Percentiles rank a stretch among this genome's conserved stretches.
Evolutionary conservation across 2,113 vertebrate genomes (phyloP).

Genomic region (Phyllopteryx taeniolatus): DNA sequence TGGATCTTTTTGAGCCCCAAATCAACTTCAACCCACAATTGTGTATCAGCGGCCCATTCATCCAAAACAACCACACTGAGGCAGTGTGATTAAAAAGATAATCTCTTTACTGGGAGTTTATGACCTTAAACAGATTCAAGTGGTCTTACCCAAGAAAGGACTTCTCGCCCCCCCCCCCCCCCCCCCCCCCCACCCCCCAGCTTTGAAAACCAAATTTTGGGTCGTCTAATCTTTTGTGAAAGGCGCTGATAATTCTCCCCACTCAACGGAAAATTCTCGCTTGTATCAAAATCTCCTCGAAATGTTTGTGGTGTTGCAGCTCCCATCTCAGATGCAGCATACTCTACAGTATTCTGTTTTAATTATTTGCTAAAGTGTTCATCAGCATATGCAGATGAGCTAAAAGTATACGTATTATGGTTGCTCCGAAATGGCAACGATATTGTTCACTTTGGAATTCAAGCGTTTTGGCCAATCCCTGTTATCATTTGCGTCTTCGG

Average conservation of each 20-base stretch:
- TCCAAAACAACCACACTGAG: constrained; percentile 30
- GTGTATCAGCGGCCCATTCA: constrained; percentile 37
- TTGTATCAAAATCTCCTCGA: constrained; percentile 2
- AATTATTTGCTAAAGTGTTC: background rate
- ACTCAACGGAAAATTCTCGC: too few relatives aligned
- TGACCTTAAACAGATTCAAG: constrained; percentile 23
- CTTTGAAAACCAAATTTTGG: constrained; percentile 23
- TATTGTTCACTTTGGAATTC: background rate
- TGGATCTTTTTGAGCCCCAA: constrained; percentile 30
- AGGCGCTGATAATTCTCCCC: constrained; percentile 32
- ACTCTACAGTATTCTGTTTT: background rate
- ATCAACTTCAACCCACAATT: constrained; percentile 46
- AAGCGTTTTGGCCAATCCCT: background rate
- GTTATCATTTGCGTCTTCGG: background rate
- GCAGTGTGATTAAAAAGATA: constrained; percentile 23
- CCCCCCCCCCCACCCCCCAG: too few relatives aligned
- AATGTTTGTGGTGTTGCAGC: background rate
- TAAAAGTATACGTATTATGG: background rate
- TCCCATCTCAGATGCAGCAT: background rate
- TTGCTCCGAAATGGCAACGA: background rate
- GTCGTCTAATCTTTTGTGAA: constrained; percentile 35
- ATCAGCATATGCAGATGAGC: background rate
- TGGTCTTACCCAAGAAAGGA: constrained; percentile 25
- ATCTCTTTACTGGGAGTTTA: constrained; percentile 39
- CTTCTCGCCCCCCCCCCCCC: constrained; percentile 18